Evolutionary conservation across 2,797 vertebrate species (phyloP).

Genomic region (Tokudaia tokunoshimensis): DNA sequence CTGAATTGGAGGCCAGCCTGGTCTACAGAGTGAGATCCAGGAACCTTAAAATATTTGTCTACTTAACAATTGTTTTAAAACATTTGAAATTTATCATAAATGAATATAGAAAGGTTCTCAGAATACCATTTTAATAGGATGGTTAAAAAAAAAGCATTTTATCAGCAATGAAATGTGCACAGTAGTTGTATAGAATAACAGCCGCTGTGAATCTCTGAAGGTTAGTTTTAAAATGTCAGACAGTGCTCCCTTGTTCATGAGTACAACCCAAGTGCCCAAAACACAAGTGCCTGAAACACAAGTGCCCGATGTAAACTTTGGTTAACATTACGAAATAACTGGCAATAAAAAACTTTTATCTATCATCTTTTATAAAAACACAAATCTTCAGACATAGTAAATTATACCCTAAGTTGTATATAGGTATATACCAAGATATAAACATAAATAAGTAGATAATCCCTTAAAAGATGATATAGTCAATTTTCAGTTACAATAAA

Average conservation of each 20-base stretch:
- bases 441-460: not conserved
- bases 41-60: conserved; percentile 12
- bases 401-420: not conserved
- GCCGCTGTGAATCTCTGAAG: conserved; percentile 2
- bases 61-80: not conserved
- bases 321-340: not conserved
- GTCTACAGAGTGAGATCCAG: not conserved
- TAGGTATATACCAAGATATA: not conserved
- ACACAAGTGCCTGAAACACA: not conserved
- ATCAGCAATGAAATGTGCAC: conserved; percentile 2
- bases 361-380: not conserved
- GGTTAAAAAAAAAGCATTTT: conserved; percentile 42
- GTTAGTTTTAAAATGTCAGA: not conserved
- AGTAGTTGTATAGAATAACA: conserved; percentile 40
- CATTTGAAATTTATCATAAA: not conserved
- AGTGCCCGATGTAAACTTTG: not conserved
- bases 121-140: conserved; percentile 49
- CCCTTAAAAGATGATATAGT: not conserved
- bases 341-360: not conserved
- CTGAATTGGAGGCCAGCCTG: not conserved
- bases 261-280: not conserved
- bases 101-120: not conserved
- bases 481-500: not conserved
- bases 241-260: not conserved
- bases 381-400: not conserved